Conservation (phyloP, 2,888 invertebrate genomes). For the Xanthia togata region DNA sequence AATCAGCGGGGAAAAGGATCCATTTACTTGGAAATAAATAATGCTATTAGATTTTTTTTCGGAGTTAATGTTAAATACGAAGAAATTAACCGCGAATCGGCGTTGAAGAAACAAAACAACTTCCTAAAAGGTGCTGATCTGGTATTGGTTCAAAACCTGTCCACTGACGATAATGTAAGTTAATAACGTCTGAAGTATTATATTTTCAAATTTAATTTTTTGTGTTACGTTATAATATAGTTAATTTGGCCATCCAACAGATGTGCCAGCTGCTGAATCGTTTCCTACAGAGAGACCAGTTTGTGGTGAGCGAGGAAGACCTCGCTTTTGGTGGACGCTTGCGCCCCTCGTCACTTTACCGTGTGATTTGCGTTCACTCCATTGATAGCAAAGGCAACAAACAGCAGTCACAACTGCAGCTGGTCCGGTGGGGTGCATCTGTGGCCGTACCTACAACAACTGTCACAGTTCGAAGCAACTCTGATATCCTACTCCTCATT, state of each 20-base stretch:
- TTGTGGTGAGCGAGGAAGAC: constrained; percentile 59
- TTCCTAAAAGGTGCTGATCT: constrained; percentile 54
- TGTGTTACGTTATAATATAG: not conserved
- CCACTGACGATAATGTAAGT: constrained; percentile 60
- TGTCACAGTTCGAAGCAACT: constrained; percentile 57
- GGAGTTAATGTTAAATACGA: constrained; percentile 56
- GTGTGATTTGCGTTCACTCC: constrained; percentile 49
- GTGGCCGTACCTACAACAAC: constrained; percentile 44
- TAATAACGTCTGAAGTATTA: not conserved
- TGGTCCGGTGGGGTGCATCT: constrained; percentile 58
- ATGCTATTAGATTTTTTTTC: constrained; percentile 34
- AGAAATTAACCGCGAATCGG: constrained; percentile 34
- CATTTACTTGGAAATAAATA: constrained; percentile 56
- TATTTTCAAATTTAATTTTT: not conserved
- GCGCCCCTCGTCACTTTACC: constrained; percentile 51
- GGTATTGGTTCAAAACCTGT: constrained; percentile 63
- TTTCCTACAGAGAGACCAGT: constrained; percentile 52
- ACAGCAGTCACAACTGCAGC: constrained; percentile 52
- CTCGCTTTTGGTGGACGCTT: not conserved
- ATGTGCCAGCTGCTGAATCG: constrained; percentile 51
- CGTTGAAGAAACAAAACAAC: constrained; percentile 22
- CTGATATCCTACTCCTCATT: constrained; percentile 61
- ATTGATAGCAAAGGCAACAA: constrained; percentile 29
- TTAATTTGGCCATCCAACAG: constrained; percentile 36
- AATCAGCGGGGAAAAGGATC: constrained; percentile 20